Conservation (phyloP, 1,140 invertebrate genomes). For the Caerostris darwini region DNA sequence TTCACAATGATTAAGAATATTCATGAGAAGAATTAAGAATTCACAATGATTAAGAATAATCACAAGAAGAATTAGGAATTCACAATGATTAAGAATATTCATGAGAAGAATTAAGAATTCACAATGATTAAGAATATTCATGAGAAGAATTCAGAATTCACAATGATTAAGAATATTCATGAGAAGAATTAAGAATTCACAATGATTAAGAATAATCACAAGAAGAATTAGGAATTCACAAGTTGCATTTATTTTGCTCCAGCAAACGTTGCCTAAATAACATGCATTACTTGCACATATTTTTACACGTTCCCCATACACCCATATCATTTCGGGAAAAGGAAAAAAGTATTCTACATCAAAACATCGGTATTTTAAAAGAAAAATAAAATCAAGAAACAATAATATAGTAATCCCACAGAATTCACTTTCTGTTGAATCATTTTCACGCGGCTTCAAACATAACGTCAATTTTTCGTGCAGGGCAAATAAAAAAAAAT, state of each 20-base stretch:
- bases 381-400: not conserved
- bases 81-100: too few relatives aligned
- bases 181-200: too few relatives aligned
- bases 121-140: too few relatives aligned
- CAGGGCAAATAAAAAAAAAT: conserved; percentile 43
- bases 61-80: too few relatives aligned
- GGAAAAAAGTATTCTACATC: not conserved
- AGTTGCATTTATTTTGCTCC: not conserved
- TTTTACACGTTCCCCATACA: conserved; percentile 12
- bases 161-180: too few relatives aligned
- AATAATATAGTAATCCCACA: conserved; percentile 39
- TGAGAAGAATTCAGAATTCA: too few relatives aligned
- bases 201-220: too few relatives aligned
- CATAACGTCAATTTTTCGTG: conserved; percentile 69
- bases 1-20: too few relatives aligned
- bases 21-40: too few relatives aligned
- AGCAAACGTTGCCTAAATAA: not conserved
- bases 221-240: too few relatives aligned
- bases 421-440: conserved; percentile 52
- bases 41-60: too few relatives aligned
- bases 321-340: not conserved
- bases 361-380: not conserved
- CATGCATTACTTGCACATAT: not conserved
- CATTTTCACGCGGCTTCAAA: conserved; percentile 52
- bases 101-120: too few relatives aligned